Conservation (phyloP, 2,888 invertebrate species). For the Plemyria rubiginata region DNA sequence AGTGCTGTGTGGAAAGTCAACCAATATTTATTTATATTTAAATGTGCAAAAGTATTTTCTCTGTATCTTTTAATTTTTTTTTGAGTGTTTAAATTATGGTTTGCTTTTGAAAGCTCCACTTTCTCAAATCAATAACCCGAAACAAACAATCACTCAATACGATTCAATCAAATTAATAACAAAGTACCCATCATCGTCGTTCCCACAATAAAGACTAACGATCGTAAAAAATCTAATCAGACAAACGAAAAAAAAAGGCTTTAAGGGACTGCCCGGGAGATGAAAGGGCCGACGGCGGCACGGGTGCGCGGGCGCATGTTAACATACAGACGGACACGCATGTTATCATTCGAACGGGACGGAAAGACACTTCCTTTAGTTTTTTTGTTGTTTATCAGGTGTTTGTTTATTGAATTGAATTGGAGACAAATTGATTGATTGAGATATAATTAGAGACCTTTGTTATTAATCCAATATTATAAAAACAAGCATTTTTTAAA, state of each 20-base stretch:
- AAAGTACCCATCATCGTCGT: constrained; percentile 67
- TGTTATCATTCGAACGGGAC: constrained; percentile 63
- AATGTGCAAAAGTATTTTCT: no score
- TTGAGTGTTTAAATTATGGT: no score
- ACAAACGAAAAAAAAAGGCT: constrained; percentile 59
- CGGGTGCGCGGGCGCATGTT: constrained; percentile 64
- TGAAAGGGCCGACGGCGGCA: constrained; percentile 67
- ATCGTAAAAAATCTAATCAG: constrained; percentile 68
- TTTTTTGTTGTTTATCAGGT: constrained; percentile 26
- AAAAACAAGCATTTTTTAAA: background rate
- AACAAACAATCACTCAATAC: constrained; percentile 62
- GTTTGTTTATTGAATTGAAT: constrained; percentile 10
- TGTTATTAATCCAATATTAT: background rate
- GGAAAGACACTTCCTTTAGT: constrained; percentile 69
- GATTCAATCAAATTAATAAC: constrained; percentile 74
- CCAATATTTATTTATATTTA: no score
- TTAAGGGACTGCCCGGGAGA: constrained; percentile 72
- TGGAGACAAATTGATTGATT: background rate
- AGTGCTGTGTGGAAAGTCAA: no score
- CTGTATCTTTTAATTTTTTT: no score
- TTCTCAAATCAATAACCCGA: constrained; percentile 38
- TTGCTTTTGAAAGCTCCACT: constrained; percentile 13
- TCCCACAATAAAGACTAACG: constrained; percentile 77
- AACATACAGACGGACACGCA: constrained; percentile 60
- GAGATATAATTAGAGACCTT: background rate